Conservation (phyloP, 2,797 vertebrate species). For the Sebastiscus tertius region DNA sequence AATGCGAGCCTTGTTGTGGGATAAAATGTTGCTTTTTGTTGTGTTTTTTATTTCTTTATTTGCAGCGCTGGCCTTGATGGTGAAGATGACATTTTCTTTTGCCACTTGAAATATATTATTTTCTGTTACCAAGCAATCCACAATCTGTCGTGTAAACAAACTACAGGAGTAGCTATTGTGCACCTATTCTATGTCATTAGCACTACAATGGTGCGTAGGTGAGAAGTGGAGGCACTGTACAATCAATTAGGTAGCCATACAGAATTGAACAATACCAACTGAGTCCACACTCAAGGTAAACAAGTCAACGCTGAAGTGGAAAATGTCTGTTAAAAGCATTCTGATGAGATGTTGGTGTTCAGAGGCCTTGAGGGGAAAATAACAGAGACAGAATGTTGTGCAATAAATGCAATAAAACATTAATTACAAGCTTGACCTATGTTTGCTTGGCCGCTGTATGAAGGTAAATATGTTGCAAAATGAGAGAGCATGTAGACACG, state of each 20-base stretch:
- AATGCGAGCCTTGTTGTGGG: conserved; percentile 49
- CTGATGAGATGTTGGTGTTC: neutral
- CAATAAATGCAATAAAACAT: neutral
- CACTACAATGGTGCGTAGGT: neutral
- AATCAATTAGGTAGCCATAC: neutral
- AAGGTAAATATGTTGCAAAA: neutral
- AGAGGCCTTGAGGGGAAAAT: neutral
- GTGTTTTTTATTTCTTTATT: neutral
- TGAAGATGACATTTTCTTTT: neutral
- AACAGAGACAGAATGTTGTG: neutral
- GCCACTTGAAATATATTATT: conserved; percentile 20
- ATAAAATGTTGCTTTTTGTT: conserved; percentile 54
- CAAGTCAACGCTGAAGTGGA: neutral
- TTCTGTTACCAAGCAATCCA: conserved; percentile 2
- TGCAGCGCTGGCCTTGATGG: conserved; percentile 11
- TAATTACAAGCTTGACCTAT: neutral
- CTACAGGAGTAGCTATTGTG: neutral
- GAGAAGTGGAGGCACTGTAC: neutral
- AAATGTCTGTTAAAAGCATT: neutral
- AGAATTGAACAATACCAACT: neutral
- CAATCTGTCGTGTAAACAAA: conserved; percentile 5
- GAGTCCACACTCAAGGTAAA: neutral
- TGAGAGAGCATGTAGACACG: neutral
- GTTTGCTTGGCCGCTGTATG: neutral
- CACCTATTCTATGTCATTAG: neutral